Evolutionary conservation across 2,797 vertebrate genomes (phyloP).

Genomic region (Siniperca obscura): DNA sequence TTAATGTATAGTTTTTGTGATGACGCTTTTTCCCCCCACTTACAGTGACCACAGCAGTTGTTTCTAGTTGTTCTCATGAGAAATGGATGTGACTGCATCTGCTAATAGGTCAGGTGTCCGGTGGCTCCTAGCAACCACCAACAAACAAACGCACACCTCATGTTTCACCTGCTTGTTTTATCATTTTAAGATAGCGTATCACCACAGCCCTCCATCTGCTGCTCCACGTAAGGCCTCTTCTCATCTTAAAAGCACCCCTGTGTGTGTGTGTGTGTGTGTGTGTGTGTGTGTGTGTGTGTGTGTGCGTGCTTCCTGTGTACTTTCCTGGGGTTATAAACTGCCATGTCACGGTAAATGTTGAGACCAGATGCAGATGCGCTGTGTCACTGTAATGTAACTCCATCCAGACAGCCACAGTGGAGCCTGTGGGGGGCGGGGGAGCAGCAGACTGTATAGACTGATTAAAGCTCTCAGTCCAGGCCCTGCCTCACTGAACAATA

Average conservation of each 20-base stretch:
- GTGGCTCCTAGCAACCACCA: slow-evolving; percentile 28
- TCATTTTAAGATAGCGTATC: slow-evolving; percentile 57
- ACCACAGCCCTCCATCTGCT: slow-evolving; percentile 68
- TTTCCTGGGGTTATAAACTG: slow-evolving; percentile 41
- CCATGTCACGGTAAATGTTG: slow-evolving; percentile 44
- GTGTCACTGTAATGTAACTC: slow-evolving; percentile 63
- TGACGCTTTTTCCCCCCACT: background rate
- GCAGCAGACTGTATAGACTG: slow-evolving; percentile 1
- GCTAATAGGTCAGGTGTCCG: background rate
- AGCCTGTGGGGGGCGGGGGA: slow-evolving; percentile 14
- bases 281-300: slow-evolving; percentile 8
- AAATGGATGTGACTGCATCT: background rate
- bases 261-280: slow-evolving; percentile 7
- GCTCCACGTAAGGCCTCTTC: background rate
- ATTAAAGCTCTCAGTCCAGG: slow-evolving; percentile 14
- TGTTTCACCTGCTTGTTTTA: slow-evolving; percentile 50
- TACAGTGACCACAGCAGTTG: background rate
- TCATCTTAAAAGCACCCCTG: slow-evolving; percentile 3
- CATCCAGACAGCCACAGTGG: background rate
- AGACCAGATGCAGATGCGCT: slow-evolving; percentile 50
- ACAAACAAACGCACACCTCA: slow-evolving; percentile 46
- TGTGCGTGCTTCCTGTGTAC: slow-evolving; percentile 25
- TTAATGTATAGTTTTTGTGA: background rate
- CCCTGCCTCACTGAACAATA: background rate
- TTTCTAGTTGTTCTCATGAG: background rate